phyloP scores from a whole-genome alignment of 2,113 vertebrate species.

The Bubo blakistoni region DNA sequence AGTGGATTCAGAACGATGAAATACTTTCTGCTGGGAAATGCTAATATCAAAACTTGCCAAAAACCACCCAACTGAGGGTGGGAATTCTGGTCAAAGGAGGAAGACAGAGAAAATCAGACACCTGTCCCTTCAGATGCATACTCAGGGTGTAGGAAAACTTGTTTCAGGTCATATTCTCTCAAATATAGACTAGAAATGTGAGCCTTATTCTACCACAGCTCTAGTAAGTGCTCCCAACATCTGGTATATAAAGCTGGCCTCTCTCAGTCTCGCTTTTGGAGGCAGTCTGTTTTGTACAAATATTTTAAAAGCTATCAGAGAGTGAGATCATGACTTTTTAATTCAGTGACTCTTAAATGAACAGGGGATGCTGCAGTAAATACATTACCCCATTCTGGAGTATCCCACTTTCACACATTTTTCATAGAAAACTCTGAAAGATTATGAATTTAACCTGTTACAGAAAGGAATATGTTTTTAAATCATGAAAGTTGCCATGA shows the following conservation, averaged over 20 bases:
- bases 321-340: neutral
- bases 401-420: constrained; percentile 53
- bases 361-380: constrained; percentile 29
- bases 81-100: neutral
- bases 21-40: neutral
- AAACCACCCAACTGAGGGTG: neutral
- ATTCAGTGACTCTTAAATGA: neutral
- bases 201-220: neutral
- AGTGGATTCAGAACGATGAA: neutral
- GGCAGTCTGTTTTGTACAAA: neutral
- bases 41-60: neutral
- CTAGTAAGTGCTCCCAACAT: neutral
- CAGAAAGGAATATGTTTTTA: constrained; percentile 39
- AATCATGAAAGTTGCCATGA: neutral
- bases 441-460: constrained; percentile 50
- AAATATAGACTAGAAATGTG: neutral
- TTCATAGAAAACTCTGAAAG: constrained; percentile 55
- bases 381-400: constrained; percentile 47
- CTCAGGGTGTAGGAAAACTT: neutral
- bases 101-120: neutral
- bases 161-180: neutral
- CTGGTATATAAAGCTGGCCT: neutral
- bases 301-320: neutral
- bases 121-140: neutral
- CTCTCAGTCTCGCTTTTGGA: neutral